A percentile compares a stretch with the other conserved stretches of the same genome.
These are phyloP conservation scores for Augochlorella aurata DNA, from an alignment of 2,888 invertebrate genomes.

Conservation along the genomic window DNA sequence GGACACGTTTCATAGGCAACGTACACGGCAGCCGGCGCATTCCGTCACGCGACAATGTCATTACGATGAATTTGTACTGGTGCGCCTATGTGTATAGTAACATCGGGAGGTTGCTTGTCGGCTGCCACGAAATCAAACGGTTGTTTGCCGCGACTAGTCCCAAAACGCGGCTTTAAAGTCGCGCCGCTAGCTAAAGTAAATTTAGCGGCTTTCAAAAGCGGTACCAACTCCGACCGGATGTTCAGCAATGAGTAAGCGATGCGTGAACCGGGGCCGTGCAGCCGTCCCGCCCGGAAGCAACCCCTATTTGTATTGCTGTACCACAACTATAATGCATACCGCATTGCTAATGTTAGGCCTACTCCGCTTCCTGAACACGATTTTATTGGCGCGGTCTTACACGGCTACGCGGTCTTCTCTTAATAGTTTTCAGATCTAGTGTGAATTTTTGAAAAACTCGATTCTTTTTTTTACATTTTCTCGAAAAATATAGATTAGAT, in stretches of 20 bases:
- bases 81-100: background rate
- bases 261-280: conserved; percentile 70
- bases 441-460: too few relatives aligned
- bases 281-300: conserved; percentile 63
- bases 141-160: conserved; percentile 55
- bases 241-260: conserved; percentile 74
- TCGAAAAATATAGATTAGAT: too few relatives aligned
- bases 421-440: too few relatives aligned
- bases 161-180: conserved; percentile 64
- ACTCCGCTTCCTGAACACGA: conserved; percentile 13
- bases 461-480: too few relatives aligned
- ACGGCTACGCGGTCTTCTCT: background rate
- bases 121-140: conserved; percentile 59
- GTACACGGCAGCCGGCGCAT: conserved; percentile 27
- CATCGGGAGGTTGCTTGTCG: conserved; percentile 32
- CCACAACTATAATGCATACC: conserved; percentile 63
- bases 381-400: conserved; percentile 27
- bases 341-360: conserved; percentile 55
- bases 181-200: conserved; percentile 68
- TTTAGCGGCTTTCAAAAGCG: conserved; percentile 69
- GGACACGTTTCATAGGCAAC: conserved; percentile 26
- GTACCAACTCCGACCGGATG: conserved; percentile 64
- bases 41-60: conserved; percentile 51
- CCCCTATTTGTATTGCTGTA: conserved; percentile 67
- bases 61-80: conserved; percentile 30